Evolutionary conservation across 2,113 vertebrate species (phyloP).

Genomic region (Etheostoma spectabile): DNA sequence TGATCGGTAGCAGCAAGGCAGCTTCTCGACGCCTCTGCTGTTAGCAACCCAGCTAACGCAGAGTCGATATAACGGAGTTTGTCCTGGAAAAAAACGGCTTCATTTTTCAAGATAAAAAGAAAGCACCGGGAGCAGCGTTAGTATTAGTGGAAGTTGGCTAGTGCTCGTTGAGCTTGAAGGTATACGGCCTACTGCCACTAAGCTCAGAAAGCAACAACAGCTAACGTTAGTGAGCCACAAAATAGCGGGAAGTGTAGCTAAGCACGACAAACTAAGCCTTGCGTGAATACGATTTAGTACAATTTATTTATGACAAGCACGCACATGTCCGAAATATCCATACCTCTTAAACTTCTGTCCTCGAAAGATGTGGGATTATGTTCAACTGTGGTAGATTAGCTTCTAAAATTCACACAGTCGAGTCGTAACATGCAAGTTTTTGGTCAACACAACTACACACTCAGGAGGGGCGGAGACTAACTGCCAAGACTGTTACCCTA

Average conservation of each 20-base stretch:
- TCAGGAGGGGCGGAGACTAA: conserved; percentile 83
- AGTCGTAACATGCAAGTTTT: conserved; percentile 83
- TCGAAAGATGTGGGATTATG: not conserved
- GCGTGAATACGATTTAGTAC: not conserved
- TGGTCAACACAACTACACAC: conserved; percentile 66
- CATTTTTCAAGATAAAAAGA: not conserved
- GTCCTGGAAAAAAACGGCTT: not conserved
- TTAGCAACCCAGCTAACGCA: conserved; percentile 54
- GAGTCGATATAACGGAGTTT: not conserved
- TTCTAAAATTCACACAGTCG: conserved; percentile 69
- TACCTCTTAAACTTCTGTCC: conserved; percentile 60
- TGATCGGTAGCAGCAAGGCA: not conserved
- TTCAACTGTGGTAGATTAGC: conserved; percentile 36
- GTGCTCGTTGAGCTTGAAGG: not conserved
- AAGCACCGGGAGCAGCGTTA: fast-evolving
- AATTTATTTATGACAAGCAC: not conserved
- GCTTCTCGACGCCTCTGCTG: conserved; percentile 1
- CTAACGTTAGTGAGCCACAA: conserved; percentile 57
- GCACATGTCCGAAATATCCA: not conserved
- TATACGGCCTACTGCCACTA: conserved; percentile 45
- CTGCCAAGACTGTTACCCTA: conserved; percentile 37
- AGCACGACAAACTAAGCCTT: conserved; percentile 13
- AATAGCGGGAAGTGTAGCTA: conserved; percentile 78
- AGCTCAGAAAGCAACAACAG: conserved; percentile 41
- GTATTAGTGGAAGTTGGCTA: not conserved